Conservation (phyloP, 2,113 vertebrate genomes). For the Corynorhinus townsendii region DNA sequence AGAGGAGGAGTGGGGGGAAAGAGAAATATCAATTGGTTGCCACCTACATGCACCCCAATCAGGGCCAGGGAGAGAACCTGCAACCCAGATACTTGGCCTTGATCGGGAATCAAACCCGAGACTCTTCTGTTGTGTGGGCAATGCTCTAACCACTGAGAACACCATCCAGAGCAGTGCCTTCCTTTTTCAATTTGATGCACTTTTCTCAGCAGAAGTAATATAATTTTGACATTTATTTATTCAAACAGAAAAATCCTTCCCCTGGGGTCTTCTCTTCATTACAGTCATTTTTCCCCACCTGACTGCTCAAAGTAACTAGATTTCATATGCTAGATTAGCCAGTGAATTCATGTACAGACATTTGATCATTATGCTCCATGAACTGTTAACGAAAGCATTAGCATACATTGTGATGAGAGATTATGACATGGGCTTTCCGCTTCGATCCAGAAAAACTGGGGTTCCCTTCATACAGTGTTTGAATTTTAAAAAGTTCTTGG, state of each 20-base stretch:
- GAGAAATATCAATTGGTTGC: no score
- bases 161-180: not conserved
- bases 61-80: not conserved
- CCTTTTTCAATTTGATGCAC: not conserved
- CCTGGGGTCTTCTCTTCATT: not conserved
- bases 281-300: slow-evolving; percentile 6
- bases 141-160: not conserved
- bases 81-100: not conserved
- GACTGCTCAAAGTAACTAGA: not conserved
- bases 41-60: no score
- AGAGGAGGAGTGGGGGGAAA: no score
- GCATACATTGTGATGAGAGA: not conserved
- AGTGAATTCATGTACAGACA: not conserved
- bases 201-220: not conserved
- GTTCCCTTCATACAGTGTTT: not conserved
- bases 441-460: not conserved
- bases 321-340: not conserved
- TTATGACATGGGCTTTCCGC: not conserved
- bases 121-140: no score
- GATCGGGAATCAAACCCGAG: not conserved
- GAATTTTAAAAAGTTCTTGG: not conserved
- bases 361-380: not conserved
- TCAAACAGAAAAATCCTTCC: slow-evolving; percentile 33
- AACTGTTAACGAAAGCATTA: not conserved
- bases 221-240: slow-evolving; percentile 7